Percentiles rank a stretch among this genome's conserved stretches.
Evolutionary conservation across 2,113 vertebrate genomes (phyloP).

Genomic region (Notothenia rossii): DNA sequence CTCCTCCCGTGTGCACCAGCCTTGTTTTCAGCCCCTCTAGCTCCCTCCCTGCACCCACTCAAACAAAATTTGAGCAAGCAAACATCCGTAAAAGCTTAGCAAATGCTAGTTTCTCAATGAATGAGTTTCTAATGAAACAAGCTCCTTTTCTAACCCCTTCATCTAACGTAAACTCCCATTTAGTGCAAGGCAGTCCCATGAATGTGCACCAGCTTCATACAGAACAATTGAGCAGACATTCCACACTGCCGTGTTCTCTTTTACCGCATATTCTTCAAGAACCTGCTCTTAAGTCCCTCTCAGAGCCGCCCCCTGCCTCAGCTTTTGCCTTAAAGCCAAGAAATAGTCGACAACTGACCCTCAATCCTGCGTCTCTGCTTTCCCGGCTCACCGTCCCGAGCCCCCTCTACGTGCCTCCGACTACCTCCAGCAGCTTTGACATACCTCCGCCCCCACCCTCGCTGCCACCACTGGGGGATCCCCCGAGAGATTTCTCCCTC

Average conservation of each 20-base stretch:
- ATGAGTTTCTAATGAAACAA: slow-evolving; percentile 5
- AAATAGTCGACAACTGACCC: not conserved
- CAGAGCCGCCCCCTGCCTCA: not conserved
- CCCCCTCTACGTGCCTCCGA: slow-evolving; percentile 11
- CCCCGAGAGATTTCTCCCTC: slow-evolving; percentile 39
- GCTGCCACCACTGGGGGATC: not conserved
- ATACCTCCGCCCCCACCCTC: not conserved
- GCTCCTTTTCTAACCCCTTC: not conserved
- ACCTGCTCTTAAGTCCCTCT: not conserved
- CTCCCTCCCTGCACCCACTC: not conserved
- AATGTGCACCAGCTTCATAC: not conserved
- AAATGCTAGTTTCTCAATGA: not conserved
- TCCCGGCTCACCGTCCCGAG: slow-evolving; percentile 56
- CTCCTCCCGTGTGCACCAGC: not conserved
- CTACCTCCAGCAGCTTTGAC: slow-evolving; percentile 19
- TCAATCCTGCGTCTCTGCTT: slow-evolving; percentile 18
- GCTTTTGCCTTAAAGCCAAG: not conserved
- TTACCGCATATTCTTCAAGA: not conserved
- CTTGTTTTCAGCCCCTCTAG: not conserved
- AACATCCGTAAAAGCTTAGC: not conserved
- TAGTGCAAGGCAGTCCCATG: not conserved
- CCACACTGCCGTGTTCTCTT: not conserved
- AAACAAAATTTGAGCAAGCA: not conserved
- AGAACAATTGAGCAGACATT: not conserved
- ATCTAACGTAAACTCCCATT: not conserved